Percentiles rank a stretch among this genome's conserved stretches.
phyloP scores from a whole-genome alignment of 1,140 invertebrate genomes.

The Drosophila teissieri region DNA sequence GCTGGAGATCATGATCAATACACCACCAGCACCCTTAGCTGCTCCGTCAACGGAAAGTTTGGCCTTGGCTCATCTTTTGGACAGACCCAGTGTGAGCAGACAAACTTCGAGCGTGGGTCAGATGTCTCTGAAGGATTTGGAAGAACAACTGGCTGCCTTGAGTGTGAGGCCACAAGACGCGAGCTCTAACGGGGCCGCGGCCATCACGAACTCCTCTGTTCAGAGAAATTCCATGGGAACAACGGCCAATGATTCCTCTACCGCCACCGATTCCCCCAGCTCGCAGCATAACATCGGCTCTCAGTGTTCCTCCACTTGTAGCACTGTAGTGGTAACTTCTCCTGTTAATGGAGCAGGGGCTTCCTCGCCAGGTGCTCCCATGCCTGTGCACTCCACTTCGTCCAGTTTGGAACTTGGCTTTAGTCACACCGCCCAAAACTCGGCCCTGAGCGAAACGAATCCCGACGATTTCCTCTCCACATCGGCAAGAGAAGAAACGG shows the following conservation, averaged over 20 bases:
- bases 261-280: constrained; percentile 78
- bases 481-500: constrained; percentile 82
- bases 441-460: constrained; percentile 88
- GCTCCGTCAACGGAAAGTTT: constrained; percentile 91
- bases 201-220: constrained; percentile 7
- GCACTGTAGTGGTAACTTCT: constrained; percentile 90
- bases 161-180: constrained; percentile 80
- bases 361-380: constrained; percentile 85
- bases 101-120: constrained; percentile 85
- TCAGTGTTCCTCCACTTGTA: constrained; percentile 92
- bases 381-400: constrained; percentile 86
- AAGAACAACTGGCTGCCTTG: constrained; percentile 78
- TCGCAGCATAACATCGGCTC: constrained; percentile 86
- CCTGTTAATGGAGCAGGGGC: constrained; percentile 34
- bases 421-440: constrained; percentile 93
- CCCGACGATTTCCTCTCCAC: constrained; percentile 86
- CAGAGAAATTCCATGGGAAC: constrained; percentile 27
- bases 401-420: constrained; percentile 92
- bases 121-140: constrained; percentile 84
- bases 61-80: constrained; percentile 89
- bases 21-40: constrained; percentile 86
- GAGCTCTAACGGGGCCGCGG: constrained; percentile 66
- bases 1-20: constrained; percentile 92
- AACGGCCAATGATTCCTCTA: constrained; percentile 60
- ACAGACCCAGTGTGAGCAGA: constrained; percentile 86